A percentile compares a stretch with the other conserved stretches of the same genome.
Conservation (phyloP, 2,888 invertebrate species). For the Rhorus exstirpatorius region DNA sequence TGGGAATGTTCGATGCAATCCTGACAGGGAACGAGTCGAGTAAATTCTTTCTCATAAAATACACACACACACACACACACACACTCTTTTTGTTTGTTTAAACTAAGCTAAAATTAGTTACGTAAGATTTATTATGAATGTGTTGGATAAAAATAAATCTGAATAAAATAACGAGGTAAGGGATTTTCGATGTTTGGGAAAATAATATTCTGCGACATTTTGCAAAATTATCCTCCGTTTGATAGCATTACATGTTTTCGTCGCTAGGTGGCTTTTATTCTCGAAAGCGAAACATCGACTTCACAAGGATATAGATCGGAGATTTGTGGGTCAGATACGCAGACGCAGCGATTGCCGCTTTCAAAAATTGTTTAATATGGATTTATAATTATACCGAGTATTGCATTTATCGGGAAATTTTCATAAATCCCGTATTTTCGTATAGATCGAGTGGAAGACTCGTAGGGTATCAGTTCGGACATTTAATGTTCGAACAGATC, state of each 20-base stretch:
- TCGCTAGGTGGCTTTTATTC: not conserved
- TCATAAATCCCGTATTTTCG: not conserved
- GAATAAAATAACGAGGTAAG: slow-evolving; percentile 72
- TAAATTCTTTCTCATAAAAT: slow-evolving; percentile 46
- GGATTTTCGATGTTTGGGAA: slow-evolving; percentile 21
- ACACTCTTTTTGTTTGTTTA: slow-evolving; percentile 66
- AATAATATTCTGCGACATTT: not conserved
- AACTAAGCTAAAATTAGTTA: slow-evolving; percentile 69
- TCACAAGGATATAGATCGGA: no score
- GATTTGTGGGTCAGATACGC: no score
- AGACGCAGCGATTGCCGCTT: no score
- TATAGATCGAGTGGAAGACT: slow-evolving; percentile 15
- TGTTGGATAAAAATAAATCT: slow-evolving; percentile 74
- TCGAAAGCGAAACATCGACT: not conserved
- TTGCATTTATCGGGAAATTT: not conserved
- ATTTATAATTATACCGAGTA: not conserved
- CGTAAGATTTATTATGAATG: slow-evolving; percentile 77
- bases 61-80: no score
- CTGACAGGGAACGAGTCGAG: slow-evolving; percentile 17
- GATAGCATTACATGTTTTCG: not conserved
- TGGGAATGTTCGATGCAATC: slow-evolving; percentile 23
- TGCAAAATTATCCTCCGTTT: slow-evolving; percentile 22
- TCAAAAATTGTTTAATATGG: slow-evolving; percentile 15
- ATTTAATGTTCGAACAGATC: slow-evolving; percentile 1
- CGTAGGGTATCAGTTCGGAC: slow-evolving; percentile 5